phyloP scores from a whole-genome alignment of 2,113 vertebrate species.

The Syngnathoides biaculeatus region DNA sequence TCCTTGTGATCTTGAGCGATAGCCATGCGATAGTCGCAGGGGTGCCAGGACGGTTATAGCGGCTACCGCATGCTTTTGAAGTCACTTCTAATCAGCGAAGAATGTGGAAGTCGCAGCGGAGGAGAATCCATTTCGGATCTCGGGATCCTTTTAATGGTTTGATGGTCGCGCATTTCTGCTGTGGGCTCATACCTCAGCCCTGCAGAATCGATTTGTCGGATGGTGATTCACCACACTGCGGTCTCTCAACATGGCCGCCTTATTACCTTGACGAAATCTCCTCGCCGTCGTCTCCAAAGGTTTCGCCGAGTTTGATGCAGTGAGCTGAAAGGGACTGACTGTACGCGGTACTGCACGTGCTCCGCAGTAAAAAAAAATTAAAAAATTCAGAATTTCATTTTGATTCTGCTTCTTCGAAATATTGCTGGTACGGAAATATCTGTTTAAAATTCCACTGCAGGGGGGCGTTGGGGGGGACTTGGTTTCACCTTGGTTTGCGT shows the following conservation, averaged over 20 bases:
- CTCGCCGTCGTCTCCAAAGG: neutral
- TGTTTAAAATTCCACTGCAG: conserved; percentile 18
- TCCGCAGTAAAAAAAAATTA: no score
- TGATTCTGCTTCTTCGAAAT: conserved; percentile 43
- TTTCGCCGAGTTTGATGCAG: neutral
- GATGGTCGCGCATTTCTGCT: neutral
- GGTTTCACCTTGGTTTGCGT: no score
- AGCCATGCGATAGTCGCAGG: neutral
- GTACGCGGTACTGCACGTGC: no score
- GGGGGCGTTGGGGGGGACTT: no score
- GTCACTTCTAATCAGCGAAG: neutral
- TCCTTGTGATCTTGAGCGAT: neutral
- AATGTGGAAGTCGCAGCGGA: neutral
- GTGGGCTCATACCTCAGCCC: neutral
- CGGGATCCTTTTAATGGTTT: neutral
- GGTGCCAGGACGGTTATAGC: neutral
- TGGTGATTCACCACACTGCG: conserved; percentile 5
- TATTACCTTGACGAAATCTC: neutral
- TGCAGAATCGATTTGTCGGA: conserved; percentile 11
- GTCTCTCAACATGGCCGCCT: conserved; percentile 13
- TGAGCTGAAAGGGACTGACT: no score
- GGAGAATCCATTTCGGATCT: neutral
- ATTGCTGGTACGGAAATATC: conserved; percentile 58
- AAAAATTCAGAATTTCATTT: conserved; percentile 47
- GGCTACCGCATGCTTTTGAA: neutral